Evolutionary conservation across 2,888 invertebrate species (phyloP).

Genomic region (Rhingia rostrata): DNA sequence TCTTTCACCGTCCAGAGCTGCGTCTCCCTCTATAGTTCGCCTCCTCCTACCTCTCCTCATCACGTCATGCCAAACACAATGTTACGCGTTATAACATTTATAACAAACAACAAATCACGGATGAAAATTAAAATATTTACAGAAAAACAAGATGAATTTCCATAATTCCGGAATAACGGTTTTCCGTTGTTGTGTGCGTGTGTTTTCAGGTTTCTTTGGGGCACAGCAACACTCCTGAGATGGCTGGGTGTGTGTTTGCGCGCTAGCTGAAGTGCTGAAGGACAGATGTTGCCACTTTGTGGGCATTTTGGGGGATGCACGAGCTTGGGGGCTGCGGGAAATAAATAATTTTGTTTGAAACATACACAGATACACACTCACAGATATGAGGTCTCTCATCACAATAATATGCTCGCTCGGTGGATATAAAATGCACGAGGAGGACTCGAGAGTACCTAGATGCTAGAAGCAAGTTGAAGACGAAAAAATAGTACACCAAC

Average conservation of each 20-base stretch:
- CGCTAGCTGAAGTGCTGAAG: conserved; percentile 58
- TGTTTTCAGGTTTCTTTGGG: conserved; percentile 11
- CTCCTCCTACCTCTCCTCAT: neutral
- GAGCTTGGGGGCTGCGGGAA: conserved; percentile 18
- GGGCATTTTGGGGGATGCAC: conserved; percentile 27
- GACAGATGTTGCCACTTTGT: conserved; percentile 70
- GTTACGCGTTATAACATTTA: conserved; percentile 60
- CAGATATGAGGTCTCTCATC: conserved; percentile 51
- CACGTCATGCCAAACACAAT: conserved; percentile 34
- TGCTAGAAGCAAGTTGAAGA: neutral
- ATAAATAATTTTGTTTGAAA: conserved; percentile 60
- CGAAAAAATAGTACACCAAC: conserved; percentile 54
- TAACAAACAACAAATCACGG: conserved; percentile 74
- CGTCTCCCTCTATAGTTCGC: neutral
- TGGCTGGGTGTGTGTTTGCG: neutral
- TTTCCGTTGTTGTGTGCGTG: conserved; percentile 8
- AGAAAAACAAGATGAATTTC: conserved; percentile 72
- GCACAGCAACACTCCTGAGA: neutral
- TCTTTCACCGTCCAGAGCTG: conserved; percentile 24
- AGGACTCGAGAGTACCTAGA: conserved; percentile 22
- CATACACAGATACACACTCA: conserved; percentile 23
- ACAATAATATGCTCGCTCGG: conserved; percentile 43
- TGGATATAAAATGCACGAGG: conserved; percentile 2
- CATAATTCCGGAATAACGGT: conserved; percentile 57
- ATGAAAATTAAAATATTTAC: conserved; percentile 74